These are phyloP conservation scores for Ypsolopha scabrella DNA, from an alignment of 2,888 invertebrate genomes.

Conservation along the genomic window DNA sequence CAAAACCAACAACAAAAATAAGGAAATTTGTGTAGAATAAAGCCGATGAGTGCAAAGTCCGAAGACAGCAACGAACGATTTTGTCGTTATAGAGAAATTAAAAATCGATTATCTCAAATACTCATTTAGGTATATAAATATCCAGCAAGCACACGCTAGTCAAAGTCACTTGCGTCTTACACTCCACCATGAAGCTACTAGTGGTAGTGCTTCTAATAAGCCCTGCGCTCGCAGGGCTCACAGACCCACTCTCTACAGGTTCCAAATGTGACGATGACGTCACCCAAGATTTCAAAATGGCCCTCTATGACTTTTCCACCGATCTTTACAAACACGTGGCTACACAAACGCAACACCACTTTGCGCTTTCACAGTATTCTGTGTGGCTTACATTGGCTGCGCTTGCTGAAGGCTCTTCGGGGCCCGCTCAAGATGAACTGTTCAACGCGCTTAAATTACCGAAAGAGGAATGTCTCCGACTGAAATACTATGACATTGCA, in stretches of 20 bases:
- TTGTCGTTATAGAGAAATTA: no score
- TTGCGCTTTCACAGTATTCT: conserved; percentile 19
- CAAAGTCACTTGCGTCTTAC: not conserved
- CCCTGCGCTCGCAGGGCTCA: not conserved
- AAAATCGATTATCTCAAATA: no score
- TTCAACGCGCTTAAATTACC: conserved; percentile 7
- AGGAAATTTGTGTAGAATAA: no score
- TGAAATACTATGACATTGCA: conserved; percentile 20
- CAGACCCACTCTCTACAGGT: not conserved
- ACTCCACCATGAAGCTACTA: not conserved
- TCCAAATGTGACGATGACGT: conserved; percentile 5
- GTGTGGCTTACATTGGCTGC: conserved; percentile 23
- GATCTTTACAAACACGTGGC: conserved; percentile 10
- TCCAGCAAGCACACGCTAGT: not conserved
- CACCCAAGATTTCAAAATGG: conserved; percentile 7
- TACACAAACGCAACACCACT: conserved; percentile 11
- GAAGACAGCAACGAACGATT: no score
- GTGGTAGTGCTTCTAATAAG: not conserved
- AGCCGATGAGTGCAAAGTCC: no score
- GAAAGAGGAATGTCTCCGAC: conserved; percentile 15
- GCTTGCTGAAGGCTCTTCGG: conserved; percentile 7
- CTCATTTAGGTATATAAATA: no score
- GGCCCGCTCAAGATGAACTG: not conserved
- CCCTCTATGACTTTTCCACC: conserved; percentile 10
- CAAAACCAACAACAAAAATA: no score